Percentiles rank a stretch among this genome's conserved stretches.
Evolutionary conservation across 2,888 invertebrate genomes (phyloP).

Genomic region (Conops quadrifasciatus): DNA sequence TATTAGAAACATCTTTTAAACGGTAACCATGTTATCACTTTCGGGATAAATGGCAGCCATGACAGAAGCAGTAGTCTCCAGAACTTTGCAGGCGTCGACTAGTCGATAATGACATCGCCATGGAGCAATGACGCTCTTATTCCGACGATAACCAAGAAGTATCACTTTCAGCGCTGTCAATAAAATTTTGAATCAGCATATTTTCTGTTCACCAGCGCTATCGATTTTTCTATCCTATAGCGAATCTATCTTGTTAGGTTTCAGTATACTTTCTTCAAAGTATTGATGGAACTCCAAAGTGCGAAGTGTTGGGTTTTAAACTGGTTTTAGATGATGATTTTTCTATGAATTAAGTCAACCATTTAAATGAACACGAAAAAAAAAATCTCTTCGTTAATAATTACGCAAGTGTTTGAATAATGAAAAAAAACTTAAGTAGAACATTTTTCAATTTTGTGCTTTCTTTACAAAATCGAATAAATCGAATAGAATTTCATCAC

Average conservation of each 20-base stretch:
- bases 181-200: not conserved
- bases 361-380: not conserved
- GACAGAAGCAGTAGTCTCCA: no score
- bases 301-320: not conserved
- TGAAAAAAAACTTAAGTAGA: no score
- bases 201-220: not conserved
- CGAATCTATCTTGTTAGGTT: not conserved
- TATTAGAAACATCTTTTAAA: no score
- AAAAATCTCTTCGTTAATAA: not conserved
- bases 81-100: not conserved
- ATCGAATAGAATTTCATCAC: not conserved
- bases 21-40: no score
- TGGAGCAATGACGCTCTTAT: slow-evolving; percentile 26
- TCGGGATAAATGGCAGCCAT: no score
- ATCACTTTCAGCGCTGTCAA: not conserved
- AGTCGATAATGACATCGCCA: slow-evolving; percentile 1
- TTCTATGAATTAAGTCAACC: not conserved
- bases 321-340: not conserved
- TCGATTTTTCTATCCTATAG: not conserved
- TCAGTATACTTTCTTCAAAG: not conserved
- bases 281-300: not conserved
- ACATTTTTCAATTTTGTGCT: no score
- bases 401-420: not conserved
- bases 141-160: slow-evolving; percentile 15
- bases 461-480: not conserved